Conservation (phyloP, 2,888 invertebrate species). For the Cryptosula pallasiana region DNA sequence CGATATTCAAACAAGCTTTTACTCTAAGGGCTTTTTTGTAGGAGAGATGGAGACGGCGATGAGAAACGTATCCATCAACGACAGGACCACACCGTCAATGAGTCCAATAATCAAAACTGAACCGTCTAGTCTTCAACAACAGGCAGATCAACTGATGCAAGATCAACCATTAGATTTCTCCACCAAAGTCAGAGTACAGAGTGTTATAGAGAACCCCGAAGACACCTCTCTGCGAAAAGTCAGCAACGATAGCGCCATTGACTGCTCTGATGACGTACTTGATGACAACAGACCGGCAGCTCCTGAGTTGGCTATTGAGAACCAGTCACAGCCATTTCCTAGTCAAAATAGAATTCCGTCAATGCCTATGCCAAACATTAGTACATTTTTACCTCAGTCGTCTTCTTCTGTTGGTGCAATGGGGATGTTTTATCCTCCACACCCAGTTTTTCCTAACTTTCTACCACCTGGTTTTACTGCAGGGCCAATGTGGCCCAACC, state of each 20-base stretch:
- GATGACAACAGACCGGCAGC: neutral
- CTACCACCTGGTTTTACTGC: slow-evolving; percentile 4
- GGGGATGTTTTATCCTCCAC: slow-evolving; percentile 5
- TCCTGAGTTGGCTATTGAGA: neutral
- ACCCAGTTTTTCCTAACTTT: slow-evolving; percentile 7
- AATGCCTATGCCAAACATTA: slow-evolving; percentile 11
- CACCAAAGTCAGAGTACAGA: neutral
- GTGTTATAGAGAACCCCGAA: neutral
- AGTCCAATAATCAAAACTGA: slow-evolving; percentile 13
- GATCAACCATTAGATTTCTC: slow-evolving; percentile 23
- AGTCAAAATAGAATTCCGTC: neutral
- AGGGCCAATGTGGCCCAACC: slow-evolving; percentile 14
- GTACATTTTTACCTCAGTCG: slow-evolving; percentile 3
- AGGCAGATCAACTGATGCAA: neutral
- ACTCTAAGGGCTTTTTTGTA: no score
- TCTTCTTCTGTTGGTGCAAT: neutral
- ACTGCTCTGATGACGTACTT: slow-evolving; percentile 21
- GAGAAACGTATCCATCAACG: slow-evolving; percentile 19
- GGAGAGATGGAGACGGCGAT: slow-evolving; percentile 5
- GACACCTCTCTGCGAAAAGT: slow-evolving; percentile 24
- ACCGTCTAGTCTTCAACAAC: neutral
- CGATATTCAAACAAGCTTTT: no score
- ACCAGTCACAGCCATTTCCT: neutral
- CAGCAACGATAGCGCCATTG: slow-evolving; percentile 27
- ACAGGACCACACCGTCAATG: slow-evolving; percentile 3